phyloP scores from a whole-genome alignment of 2,888 invertebrate species.

The Agrotis exclamationis region DNA sequence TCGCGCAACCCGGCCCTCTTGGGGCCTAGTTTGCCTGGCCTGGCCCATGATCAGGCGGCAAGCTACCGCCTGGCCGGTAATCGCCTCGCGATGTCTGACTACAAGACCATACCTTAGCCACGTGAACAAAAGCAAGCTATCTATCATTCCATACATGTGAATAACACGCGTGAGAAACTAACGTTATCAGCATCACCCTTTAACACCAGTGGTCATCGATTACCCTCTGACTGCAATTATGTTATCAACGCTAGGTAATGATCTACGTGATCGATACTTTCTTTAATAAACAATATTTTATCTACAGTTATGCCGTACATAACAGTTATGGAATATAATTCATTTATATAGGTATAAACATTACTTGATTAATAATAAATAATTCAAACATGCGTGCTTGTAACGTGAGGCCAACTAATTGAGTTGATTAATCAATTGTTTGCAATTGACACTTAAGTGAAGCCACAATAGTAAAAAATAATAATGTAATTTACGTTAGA shows the following conservation, averaged over 20 bases:
- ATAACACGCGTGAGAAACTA: slow-evolving; percentile 65
- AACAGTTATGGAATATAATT: slow-evolving; percentile 17
- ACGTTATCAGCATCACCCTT: slow-evolving; percentile 62
- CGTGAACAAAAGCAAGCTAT: slow-evolving; percentile 29
- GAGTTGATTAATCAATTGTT: neutral
- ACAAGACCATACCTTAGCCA: neutral
- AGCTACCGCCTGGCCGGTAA: too few relatives aligned
- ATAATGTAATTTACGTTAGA: neutral
- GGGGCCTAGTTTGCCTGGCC: too few relatives aligned
- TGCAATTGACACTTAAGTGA: neutral
- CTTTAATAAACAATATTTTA: slow-evolving; percentile 44
- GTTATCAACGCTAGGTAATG: slow-evolving; percentile 34
- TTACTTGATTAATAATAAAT: neutral
- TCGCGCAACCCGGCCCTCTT: too few relatives aligned
- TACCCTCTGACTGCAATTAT: slow-evolving; percentile 51
- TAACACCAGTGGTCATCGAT: slow-evolving; percentile 65
- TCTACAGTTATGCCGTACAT: slow-evolving; percentile 10
- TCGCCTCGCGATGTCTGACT: too few relatives aligned
- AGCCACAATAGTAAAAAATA: neutral
- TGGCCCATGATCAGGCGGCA: too few relatives aligned
- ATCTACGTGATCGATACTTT: slow-evolving; percentile 55
- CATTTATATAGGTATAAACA: slow-evolving; percentile 17
- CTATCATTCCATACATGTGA: slow-evolving; percentile 53
- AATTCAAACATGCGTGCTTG: slow-evolving; percentile 3
- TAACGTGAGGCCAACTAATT: neutral